Conservation (phyloP, 2,888 invertebrate species). For the Lingula anatina region DNA sequence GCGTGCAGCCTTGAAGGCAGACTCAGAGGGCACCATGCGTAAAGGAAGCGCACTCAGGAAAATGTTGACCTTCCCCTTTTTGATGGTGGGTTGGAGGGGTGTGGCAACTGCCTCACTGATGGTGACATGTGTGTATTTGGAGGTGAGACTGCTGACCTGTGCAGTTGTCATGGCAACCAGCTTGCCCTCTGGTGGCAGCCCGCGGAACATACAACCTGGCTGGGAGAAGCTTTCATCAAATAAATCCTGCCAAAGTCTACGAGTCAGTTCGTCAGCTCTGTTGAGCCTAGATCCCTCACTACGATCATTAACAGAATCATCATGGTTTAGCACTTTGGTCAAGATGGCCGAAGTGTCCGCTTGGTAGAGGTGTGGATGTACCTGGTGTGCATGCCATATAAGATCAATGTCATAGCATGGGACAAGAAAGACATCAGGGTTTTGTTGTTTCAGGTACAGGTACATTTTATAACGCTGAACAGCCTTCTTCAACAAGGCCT, state of each 20-base stretch:
- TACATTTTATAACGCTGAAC: constrained; percentile 51
- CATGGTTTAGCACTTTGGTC: constrained; percentile 52
- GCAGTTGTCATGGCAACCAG: constrained; percentile 43
- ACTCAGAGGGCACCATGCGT: too few species aligned
- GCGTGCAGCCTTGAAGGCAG: too few species aligned
- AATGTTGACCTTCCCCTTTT: too few species aligned
- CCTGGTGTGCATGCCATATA: constrained; percentile 56
- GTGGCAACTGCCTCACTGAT: constrained; percentile 13
- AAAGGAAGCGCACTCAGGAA: too few species aligned
- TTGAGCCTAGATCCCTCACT: constrained; percentile 50
- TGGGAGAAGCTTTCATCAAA: constrained; percentile 51
- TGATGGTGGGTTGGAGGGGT: too few species aligned
- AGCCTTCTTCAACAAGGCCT: constrained; percentile 51
- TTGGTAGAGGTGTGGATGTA: constrained; percentile 43
- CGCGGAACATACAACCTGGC: constrained; percentile 54
- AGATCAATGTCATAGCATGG: constrained; percentile 57
- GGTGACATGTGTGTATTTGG: constrained; percentile 36
- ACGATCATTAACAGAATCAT: constrained; percentile 54
- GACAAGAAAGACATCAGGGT: constrained; percentile 53
- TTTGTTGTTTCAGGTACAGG: constrained; percentile 51
- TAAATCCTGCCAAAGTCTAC: constrained; percentile 50
- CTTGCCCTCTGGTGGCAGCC: constrained; percentile 51
- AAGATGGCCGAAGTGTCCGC: constrained; percentile 38
- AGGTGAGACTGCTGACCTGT: constrained; percentile 34
- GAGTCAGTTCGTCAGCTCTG: constrained; percentile 50